Evolutionary conservation across 2,888 invertebrate genomes (phyloP).

Genomic region (Rapana venosa): DNA sequence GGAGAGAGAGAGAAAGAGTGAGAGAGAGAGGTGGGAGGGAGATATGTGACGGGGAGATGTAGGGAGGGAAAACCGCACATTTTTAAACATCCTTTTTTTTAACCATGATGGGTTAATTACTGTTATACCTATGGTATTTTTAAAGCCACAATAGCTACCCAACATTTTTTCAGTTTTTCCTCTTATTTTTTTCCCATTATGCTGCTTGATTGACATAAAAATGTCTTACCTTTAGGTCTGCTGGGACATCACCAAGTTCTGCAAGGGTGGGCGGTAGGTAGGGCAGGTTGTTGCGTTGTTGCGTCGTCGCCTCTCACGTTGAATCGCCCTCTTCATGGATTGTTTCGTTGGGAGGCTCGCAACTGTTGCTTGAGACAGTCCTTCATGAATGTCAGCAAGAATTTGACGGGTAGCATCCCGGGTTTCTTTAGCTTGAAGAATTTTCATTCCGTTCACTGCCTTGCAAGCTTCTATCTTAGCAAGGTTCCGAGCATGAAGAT

Average conservation of each 20-base stretch:
- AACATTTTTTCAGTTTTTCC: too few relatives aligned
- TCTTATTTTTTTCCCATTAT: too few relatives aligned
- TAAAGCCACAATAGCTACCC: too few relatives aligned
- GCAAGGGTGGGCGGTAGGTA: background rate
- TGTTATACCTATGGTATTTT: too few relatives aligned
- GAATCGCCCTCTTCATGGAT: conserved; percentile 3
- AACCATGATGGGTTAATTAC: too few relatives aligned
- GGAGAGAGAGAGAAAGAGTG: too few relatives aligned
- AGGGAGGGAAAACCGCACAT: too few relatives aligned
- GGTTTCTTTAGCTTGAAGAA: background rate
- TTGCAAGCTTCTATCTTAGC: conserved; percentile 14
- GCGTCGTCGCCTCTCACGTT: too few relatives aligned
- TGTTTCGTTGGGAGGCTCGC: conserved; percentile 5
- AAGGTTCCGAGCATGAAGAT: background rate
- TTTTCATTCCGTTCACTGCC: conserved; percentile 5
- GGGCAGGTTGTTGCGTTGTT: conserved; percentile 1
- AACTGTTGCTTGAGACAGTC: conserved; percentile 9
- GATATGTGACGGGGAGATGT: too few relatives aligned
- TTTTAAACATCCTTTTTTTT: too few relatives aligned
- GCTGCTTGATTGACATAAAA: too few relatives aligned
- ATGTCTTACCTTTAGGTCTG: background rate
- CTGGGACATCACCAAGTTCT: conserved; percentile 3
- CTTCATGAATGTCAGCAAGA: conserved; percentile 11
- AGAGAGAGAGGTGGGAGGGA: too few relatives aligned
- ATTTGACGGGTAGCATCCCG: conserved; percentile 8